Conservation (phyloP, 1,140 invertebrate species). For the Drosophila tristis region DNA sequence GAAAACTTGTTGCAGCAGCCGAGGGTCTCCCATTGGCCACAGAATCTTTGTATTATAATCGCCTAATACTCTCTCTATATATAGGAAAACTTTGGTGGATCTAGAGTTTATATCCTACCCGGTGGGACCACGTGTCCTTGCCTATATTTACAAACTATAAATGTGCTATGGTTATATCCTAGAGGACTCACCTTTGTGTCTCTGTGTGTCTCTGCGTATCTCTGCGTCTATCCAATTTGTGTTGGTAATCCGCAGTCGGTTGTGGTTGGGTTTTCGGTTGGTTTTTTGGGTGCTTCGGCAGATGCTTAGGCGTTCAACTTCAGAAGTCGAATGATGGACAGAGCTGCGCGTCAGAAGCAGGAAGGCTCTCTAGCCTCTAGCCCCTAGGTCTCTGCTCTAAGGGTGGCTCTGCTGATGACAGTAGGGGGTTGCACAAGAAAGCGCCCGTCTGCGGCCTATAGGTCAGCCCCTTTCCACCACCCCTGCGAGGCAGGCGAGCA, state of each 20-base stretch:
- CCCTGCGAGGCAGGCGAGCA: constrained; percentile 18
- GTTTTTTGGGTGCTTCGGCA: constrained; percentile 4
- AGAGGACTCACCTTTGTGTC: constrained; percentile 47
- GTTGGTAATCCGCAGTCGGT: not conserved
- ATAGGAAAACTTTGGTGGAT: constrained; percentile 64
- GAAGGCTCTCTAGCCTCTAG: constrained; percentile 39
- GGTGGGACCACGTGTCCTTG: constrained; percentile 36
- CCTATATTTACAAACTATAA: constrained; percentile 48
- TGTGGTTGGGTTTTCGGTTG: not conserved
- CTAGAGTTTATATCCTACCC: constrained; percentile 61
- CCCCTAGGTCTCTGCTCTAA: constrained; percentile 8
- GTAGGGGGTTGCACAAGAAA: constrained; percentile 46
- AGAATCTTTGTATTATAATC: constrained; percentile 79
- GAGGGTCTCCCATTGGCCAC: constrained; percentile 50
- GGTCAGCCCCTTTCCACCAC: constrained; percentile 38
- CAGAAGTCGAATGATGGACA: constrained; percentile 69
- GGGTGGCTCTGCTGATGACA: constrained; percentile 33
- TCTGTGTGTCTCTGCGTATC: not conserved
- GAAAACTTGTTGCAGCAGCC: constrained; percentile 77
- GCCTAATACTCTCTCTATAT: constrained; percentile 54
- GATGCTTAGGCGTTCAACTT: constrained; percentile 69
- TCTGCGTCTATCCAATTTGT: constrained; percentile 33
- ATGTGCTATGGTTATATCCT: constrained; percentile 59
- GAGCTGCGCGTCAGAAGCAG: constrained; percentile 22
- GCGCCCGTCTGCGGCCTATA: constrained; percentile 37